Evolutionary conservation across 2,888 invertebrate genomes (phyloP), one percentile per base, ranked within the genome.

Genomic region (Harpalus rufipes): DNA sequence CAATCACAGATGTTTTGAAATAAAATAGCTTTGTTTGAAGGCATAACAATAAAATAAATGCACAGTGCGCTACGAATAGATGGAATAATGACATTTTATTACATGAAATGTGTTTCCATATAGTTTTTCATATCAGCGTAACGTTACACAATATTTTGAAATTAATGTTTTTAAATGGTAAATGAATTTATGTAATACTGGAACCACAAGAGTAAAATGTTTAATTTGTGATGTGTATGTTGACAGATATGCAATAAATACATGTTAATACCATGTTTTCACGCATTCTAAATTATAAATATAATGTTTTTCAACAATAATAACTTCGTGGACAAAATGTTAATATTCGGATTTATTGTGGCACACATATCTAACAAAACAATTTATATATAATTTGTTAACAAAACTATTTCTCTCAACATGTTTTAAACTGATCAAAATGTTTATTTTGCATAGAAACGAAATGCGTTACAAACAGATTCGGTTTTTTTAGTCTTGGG

Each of bases 1-100:
- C 76, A 76, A 76, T 76, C 76, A 76, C n/a, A 78, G 56, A 78
- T 78, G 58, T 12, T 58, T 18, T 21, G 32, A 12, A 78, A 18
- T n/a, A 51, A 78, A 78, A 18, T 78, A 58, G 56, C n/a, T 18
- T 76, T 3, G 7, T 10, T 76, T 41, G 51, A 7, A 14, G 56
- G 21, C 21, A 10, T n/a, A 78, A 78, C 18, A 56, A 76, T 51
- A 44, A 10, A 68, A 68, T 25, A 61, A 61, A 51, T 12, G 44
- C 44, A 51, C 10, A 51, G 10, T 44, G 44, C 7, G 10, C 44
- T 51, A 51, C 12, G 18, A 59, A 7, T 59, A 8, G 59, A 63
- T 63, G 21, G 8, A 25, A 21, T 63, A 63, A 63, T 63, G 63
- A 63, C 63, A 63, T 63, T 63, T 63, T 12, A 16, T 21, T 63